Conservation (phyloP, 1,140 invertebrate species). For the Apolygus lucorum region DNA sequence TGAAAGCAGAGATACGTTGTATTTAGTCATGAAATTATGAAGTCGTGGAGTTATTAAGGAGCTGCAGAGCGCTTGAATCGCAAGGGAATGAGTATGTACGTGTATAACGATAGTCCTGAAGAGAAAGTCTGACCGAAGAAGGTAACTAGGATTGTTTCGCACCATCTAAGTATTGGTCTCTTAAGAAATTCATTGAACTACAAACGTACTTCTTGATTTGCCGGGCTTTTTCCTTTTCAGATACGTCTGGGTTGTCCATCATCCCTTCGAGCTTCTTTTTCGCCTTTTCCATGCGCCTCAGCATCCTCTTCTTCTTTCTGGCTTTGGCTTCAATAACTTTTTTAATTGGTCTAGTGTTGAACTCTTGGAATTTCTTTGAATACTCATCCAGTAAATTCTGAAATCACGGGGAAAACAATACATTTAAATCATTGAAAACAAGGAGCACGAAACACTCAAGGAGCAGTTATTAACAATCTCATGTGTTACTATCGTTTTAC, state of each 20-base stretch:
- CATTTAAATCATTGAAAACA: no score
- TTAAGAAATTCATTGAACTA: no score
- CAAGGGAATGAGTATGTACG: no score
- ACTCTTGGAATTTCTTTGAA: slow-evolving; percentile 66
- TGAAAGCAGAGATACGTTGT: slow-evolving; percentile 40
- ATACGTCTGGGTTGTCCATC: slow-evolving; percentile 81
- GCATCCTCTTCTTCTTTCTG: slow-evolving; percentile 84
- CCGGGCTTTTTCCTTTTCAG: slow-evolving; percentile 81
- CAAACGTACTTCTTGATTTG: slow-evolving; percentile 75
- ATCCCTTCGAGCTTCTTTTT: slow-evolving; percentile 91
- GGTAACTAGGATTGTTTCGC: no score
- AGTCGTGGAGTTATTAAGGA: no score
- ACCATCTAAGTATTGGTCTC: no score
- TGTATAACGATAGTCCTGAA: no score
- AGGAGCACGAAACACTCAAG: no score
- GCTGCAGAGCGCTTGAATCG: no score
- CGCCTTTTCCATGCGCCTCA: slow-evolving; percentile 80
- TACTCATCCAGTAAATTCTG: slow-evolving; percentile 63
- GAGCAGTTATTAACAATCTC: slow-evolving; percentile 3
- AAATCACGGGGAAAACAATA: slow-evolving; percentile 31
- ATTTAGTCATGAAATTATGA: no score
- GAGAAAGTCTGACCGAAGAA: no score
- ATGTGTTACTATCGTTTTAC: no score
- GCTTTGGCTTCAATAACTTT: slow-evolving; percentile 98
- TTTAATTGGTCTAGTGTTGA: slow-evolving; percentile 92